Evolutionary conservation across 2,113 vertebrate species (phyloP).

Genomic region (Phocoena phocoena): DNA sequence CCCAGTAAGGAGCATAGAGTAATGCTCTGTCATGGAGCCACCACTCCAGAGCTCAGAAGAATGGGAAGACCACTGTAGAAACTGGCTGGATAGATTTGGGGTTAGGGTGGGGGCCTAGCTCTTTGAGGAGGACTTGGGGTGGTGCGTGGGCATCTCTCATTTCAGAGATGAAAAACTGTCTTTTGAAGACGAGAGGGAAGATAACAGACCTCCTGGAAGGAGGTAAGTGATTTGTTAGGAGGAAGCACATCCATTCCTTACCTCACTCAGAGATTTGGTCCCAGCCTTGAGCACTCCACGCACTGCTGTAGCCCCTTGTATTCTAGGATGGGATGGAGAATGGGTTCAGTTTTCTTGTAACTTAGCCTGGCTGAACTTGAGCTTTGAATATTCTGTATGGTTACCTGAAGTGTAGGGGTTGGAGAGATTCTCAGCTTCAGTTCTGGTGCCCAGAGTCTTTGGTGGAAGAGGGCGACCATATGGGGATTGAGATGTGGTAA

Average conservation of each 20-base stretch:
- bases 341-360: neutral
- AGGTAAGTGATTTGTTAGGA: neutral
- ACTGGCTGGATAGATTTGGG: neutral
- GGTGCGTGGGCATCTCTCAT: neutral
- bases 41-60: neutral
- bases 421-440: neutral
- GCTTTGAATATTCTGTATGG: neutral
- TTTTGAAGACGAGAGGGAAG: neutral
- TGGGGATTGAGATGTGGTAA: neutral
- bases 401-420: neutral
- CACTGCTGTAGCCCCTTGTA: neutral
- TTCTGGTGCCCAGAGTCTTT: neutral
- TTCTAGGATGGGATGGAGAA: neutral
- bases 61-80: neutral
- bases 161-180: neutral
- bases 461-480: neutral
- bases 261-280: neutral
- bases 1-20: neutral
- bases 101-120: neutral
- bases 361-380: neutral
- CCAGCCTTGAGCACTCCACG: neutral
- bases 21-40: neutral
- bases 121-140: neutral
- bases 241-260: neutral
- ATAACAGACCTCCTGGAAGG: neutral